Evolutionary conservation across 2,888 invertebrate species (phyloP), one percentile per base, ranked within the genome.

Genomic region (Drosophila basisetae): DNA sequence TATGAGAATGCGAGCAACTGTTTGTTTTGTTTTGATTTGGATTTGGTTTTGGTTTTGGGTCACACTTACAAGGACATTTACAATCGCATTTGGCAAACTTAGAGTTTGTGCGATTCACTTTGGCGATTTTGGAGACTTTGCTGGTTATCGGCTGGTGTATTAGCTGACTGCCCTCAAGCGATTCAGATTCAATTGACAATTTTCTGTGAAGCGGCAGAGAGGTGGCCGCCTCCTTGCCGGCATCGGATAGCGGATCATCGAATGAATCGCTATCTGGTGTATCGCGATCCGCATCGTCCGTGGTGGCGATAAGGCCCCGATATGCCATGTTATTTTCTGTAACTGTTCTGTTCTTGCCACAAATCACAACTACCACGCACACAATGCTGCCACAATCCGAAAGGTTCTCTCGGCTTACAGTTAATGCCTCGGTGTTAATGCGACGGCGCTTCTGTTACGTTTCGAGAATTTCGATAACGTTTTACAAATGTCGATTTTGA

Each of bases 301-400:
- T 59, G 7, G 50, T 73, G 35, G 68, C 76, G 28, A 87, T 72
- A 52, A 87, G 75, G 56, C 86, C 86, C 13, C 86, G 90, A 61
- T 82, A 90, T 1, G 86, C 76, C 86, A 86, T 86, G 16, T 22
- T 43, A 25, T 33, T 22, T 81, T 28, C 2, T 28, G 2, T 28
- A 25, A 18, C 54, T 37, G 33, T 5, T 16, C n/a, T 30, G 28
- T 25, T 49, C 22, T 2, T 54, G 47, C 16, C 47, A 28, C 67
- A 37, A 43, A 11, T 25, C 43, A 31, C n/a, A 30, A 18, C 41
- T 10, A 41, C 4, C 4, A 1, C 1, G n/a, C 41, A 10, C 41
- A n/a, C 41, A 41, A 22, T 22, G 22, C 47, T 3, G 22, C 41
- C n/a, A 2, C 41, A n/a, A 43, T 22, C 41, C 22, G 11, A 43